Base-by-base conservation (phyloP, 2,888 invertebrate species). In the Dicranocentrus wangi region DNA sequence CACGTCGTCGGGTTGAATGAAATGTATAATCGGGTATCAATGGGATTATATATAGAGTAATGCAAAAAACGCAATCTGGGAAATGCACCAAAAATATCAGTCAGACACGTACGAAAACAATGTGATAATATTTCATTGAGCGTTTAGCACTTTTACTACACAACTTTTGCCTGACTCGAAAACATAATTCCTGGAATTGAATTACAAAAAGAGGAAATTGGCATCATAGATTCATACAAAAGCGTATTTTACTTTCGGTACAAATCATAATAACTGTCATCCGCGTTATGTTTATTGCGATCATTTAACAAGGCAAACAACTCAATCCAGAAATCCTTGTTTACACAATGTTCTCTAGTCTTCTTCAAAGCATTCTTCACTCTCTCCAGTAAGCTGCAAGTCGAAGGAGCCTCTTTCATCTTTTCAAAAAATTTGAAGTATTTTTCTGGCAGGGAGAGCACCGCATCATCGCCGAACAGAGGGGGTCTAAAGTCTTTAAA, bases 401-500 rank as follows among this genome's bases (percentile, higher is more conserved):
- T 2, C 13, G 72, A 66, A 1, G 63, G 63, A 2, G 42, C 51
- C 51, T 60, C 39, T 68, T 72, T 72, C 66, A 79, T 72, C 60
- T 72, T 43, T 32, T 25, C 25, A 28, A 79, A 72, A 66, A 79
- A 79, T 60, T 8, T 58, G 3, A 79, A 79, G 51, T 66, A 66
- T 47, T 66, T 65, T 8, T 47, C 51, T 42, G 79, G 68, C 27
- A 79, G 42, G 15, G 79, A 79, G 7, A 68, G 13, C 7, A 15
- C 15, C 21, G 43, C 27, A 51, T 79, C 60, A 27, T 28, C 43
- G 23, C 53, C 66, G 28, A 79, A 79, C 10, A 79, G 61, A 1
- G 72, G 72, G 15, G 79, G 79, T 68, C 72, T 65, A 23, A 79
- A 79, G 47, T 79, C 79, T 27, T 72, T 51, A 51, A 68, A 79